A percentile compares a stretch with the other conserved stretches of the same genome.
phyloP scores from a whole-genome alignment of 2,113 vertebrate species.

The Rhabdomys dilectus region DNA sequence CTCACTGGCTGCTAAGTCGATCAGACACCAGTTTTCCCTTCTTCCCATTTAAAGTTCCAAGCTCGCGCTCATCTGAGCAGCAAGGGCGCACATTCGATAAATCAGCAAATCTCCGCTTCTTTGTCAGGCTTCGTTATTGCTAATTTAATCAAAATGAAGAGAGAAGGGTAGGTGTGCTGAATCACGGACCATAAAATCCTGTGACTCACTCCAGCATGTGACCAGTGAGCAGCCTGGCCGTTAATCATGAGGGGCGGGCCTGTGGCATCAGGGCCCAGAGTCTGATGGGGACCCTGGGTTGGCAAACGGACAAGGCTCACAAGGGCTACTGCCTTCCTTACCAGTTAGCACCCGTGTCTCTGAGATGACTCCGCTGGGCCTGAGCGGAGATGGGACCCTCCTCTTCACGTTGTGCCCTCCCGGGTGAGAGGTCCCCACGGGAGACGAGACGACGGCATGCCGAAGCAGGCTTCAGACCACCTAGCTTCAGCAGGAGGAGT shows the following conservation, averaged over 20 bases:
- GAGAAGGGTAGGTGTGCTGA: not conserved
- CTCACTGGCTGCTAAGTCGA: not conserved
- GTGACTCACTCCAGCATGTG: not conserved
- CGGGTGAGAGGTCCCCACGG: accelerated
- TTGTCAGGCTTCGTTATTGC: constrained; percentile 61
- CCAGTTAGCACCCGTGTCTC: not conserved
- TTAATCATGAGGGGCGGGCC: not conserved
- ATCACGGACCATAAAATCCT: not conserved
- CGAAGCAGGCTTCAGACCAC: not conserved
- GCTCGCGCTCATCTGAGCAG: not conserved
- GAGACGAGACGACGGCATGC: accelerated
- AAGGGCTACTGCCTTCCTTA: not conserved
- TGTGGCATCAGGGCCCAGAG: not conserved
- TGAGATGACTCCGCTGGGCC: accelerated
- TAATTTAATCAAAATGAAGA: constrained; percentile 69
- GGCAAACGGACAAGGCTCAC: not conserved
- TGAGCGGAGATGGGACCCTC: not conserved
- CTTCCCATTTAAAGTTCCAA: not conserved
- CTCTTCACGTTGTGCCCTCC: not conserved
- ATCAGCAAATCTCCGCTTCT: constrained; percentile 41
- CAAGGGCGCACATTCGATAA: not conserved
- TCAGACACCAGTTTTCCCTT: not conserved
- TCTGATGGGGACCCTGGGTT: not conserved
- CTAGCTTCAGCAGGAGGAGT: not conserved
- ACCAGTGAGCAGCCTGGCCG: accelerated